Conservation (phyloP, 2,113 vertebrate genomes). For the Anas platyrhynchos region DNA sequence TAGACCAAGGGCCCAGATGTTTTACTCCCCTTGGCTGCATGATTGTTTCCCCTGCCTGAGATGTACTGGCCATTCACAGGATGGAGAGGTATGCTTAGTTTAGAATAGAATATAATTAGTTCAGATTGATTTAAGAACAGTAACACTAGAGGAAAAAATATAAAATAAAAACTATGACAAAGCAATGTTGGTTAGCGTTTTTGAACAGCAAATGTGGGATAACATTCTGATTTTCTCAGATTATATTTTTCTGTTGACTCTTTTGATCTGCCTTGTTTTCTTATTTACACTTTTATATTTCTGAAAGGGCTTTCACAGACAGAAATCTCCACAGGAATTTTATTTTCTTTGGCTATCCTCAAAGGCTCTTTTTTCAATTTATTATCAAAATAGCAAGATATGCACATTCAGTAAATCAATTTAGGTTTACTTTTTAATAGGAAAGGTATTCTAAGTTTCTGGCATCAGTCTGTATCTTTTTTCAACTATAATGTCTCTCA, state of each 20-base stretch:
- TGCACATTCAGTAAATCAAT: slow-evolving; percentile 24
- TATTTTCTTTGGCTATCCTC: neutral
- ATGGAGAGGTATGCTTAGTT: neutral
- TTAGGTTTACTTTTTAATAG: slow-evolving; percentile 44
- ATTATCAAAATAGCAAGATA: slow-evolving; percentile 42
- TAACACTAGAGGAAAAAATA: too few relatives aligned
- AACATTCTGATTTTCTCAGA: neutral
- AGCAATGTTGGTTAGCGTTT: neutral
- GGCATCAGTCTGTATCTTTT: neutral
- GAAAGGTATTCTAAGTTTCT: slow-evolving; percentile 15
- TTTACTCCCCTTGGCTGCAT: neutral
- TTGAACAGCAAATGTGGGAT: neutral
- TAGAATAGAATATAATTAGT: neutral
- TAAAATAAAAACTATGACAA: neutral
- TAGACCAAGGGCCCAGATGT: neutral
- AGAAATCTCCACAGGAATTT: neutral
- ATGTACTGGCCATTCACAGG: neutral
- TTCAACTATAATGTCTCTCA: slow-evolving; percentile 52
- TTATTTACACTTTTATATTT: slow-evolving; percentile 1
- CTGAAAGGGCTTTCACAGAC: neutral
- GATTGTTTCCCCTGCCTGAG: neutral
- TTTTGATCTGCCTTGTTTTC: neutral
- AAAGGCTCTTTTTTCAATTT: slow-evolving; percentile 46
- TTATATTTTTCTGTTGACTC: neutral
- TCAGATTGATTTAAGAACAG: neutral